These are phyloP conservation scores for Excalfactoria chinensis DNA, from an alignment of 2,113 vertebrate genomes.

Conservation along the genomic window DNA sequence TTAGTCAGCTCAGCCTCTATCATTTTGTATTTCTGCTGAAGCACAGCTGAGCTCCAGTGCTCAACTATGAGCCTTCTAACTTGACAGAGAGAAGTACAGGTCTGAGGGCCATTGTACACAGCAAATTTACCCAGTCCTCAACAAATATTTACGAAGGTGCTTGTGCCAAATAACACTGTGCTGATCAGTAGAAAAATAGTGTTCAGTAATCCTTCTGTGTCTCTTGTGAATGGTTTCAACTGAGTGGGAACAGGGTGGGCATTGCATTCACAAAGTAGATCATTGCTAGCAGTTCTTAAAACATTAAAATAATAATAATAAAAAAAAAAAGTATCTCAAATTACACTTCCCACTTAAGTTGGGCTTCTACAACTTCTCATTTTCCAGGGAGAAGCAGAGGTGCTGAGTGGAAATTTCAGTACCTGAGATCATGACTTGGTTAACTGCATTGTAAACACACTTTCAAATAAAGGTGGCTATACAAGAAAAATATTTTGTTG, in stretches of 20 bases:
- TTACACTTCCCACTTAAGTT: background rate
- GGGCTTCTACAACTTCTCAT: background rate
- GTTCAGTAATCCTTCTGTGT: conserved; percentile 57
- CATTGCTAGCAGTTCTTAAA: conserved; percentile 41
- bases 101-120: conserved; percentile 64
- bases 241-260: conserved; percentile 48
- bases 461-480: background rate
- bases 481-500: background rate
- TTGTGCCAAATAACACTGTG: conserved; percentile 77
- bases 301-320: conserved; percentile 7
- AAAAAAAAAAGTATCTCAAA: background rate
- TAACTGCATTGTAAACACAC: conserved; percentile 1
- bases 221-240: conserved; percentile 57
- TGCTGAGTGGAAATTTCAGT: background rate
- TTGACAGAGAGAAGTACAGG: conserved; percentile 32
- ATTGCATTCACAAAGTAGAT: conserved; percentile 61
- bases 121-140: conserved; percentile 75
- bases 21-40: background rate
- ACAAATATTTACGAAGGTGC: conserved; percentile 78
- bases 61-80: conserved; percentile 37
- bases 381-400: background rate
- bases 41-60: background rate
- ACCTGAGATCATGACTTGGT: background rate
- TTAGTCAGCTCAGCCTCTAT: background rate
- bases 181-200: conserved; percentile 66